These are phyloP conservation scores for Micronycteris hirsuta DNA, from an alignment of 2,113 vertebrate species.

Conservation along the genomic window DNA sequence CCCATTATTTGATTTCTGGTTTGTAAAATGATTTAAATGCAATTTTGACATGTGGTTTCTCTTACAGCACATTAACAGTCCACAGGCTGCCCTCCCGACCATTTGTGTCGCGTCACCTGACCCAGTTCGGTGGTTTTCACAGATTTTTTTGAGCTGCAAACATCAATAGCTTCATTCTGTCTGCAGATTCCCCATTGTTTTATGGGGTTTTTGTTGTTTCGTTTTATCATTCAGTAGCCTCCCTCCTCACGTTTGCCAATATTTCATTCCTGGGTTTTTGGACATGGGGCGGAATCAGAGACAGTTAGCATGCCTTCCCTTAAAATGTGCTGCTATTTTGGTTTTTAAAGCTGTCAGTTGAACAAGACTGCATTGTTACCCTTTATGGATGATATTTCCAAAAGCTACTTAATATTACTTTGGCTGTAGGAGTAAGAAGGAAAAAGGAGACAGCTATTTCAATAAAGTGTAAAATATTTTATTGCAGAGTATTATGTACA, in stretches of 20 bases:
- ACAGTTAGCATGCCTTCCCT: not conserved
- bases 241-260: not conserved
- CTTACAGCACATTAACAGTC: no score
- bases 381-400: not conserved
- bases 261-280: not conserved
- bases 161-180: not conserved
- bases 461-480: constrained; percentile 7
- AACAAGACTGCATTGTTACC: not conserved
- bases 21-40: not conserved
- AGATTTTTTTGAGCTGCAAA: not conserved
- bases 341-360: not conserved
- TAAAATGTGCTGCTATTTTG: not conserved
- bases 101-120: not conserved
- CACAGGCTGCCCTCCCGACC: not conserved
- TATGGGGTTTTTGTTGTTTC: not conserved
- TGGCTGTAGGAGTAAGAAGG: not conserved
- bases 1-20: not conserved
- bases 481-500: not conserved
- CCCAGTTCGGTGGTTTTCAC: not conserved
- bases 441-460: not conserved
- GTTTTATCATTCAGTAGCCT: not conserved
- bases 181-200: not conserved
- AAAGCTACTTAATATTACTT: not conserved
- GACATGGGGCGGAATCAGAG: not conserved
- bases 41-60: not conserved